A percentile compares a stretch with the other conserved stretches of the same genome.
Evolutionary conservation across 92 coral and sea anemone genomes (phyloP).

Genomic region (Actinostola sp.): DNA sequence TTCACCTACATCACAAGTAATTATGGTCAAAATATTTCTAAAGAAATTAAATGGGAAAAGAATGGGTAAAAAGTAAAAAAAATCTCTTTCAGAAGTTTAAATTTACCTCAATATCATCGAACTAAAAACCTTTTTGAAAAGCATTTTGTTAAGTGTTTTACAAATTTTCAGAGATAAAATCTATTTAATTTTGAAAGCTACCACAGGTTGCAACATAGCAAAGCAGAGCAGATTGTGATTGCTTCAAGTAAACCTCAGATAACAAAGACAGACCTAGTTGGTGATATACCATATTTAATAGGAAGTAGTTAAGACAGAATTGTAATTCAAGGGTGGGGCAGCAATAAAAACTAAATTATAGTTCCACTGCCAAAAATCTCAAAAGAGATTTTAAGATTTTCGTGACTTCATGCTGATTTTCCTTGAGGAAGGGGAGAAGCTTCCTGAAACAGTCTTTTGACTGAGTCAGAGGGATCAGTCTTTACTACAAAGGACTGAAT

Average conservation of each 20-base stretch:
- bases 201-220: conserved; percentile 8
- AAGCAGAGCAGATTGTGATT: no score
- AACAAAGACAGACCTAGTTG: conserved; percentile 10
- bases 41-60: background rate
- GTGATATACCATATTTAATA: conserved; percentile 15
- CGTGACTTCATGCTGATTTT: conserved; percentile 17
- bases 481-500: conserved; percentile 9
- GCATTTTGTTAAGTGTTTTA: conserved; percentile 6
- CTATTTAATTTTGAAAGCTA: background rate
- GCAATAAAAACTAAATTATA: no score
- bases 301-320: conserved; percentile 20
- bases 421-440: conserved; percentile 16
- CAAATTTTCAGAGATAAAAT: background rate
- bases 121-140: background rate
- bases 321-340: conserved; percentile 30
- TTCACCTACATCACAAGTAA: background rate
- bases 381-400: background rate
- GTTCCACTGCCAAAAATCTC: background rate
- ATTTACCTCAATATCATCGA: no score
- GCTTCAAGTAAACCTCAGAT: conserved; percentile 10
- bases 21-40: no score
- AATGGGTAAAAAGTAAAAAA: no score
- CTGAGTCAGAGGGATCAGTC: background rate
- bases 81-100: no score
- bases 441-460: conserved; percentile 21